phyloP scores from a whole-genome alignment of 2,888 invertebrate genomes.

The Aricia artaxerxes region DNA sequence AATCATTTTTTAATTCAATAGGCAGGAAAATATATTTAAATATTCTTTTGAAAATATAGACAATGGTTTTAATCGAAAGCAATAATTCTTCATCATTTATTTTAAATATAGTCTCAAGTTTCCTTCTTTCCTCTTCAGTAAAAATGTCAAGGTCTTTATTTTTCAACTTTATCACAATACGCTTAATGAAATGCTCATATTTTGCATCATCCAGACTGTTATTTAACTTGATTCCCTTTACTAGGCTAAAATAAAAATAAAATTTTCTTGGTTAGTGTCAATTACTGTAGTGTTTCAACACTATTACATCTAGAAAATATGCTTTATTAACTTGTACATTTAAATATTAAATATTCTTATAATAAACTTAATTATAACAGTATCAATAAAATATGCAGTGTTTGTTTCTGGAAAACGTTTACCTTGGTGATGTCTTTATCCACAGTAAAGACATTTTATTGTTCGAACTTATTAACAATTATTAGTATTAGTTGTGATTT shows the following conservation, averaged over 20 bases:
- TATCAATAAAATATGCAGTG: neutral
- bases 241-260: constrained; percentile 54
- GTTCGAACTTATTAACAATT: neutral
- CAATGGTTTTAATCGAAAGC: constrained; percentile 61
- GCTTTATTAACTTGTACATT: neutral
- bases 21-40: constrained; percentile 72
- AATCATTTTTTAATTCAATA: constrained; percentile 60
- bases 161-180: constrained; percentile 63
- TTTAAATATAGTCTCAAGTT: constrained; percentile 65
- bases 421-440: constrained; percentile 29
- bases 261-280: neutral
- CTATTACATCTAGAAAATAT: neutral
- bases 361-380: too few species aligned
- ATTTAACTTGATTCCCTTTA: constrained; percentile 58
- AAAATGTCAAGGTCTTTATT: constrained; percentile 63
- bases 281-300: neutral
- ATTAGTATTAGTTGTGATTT: neutral
- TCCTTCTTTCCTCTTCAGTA: constrained; percentile 61
- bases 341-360: neutral
- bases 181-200: constrained; percentile 67
- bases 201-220: constrained; percentile 63
- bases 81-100: constrained; percentile 56
- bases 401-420: neutral
- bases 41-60: constrained; percentile 64
- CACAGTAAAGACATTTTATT: constrained; percentile 18